phyloP scores from a whole-genome alignment of 2,113 vertebrate genomes.

The Salvator merianae region DNA sequence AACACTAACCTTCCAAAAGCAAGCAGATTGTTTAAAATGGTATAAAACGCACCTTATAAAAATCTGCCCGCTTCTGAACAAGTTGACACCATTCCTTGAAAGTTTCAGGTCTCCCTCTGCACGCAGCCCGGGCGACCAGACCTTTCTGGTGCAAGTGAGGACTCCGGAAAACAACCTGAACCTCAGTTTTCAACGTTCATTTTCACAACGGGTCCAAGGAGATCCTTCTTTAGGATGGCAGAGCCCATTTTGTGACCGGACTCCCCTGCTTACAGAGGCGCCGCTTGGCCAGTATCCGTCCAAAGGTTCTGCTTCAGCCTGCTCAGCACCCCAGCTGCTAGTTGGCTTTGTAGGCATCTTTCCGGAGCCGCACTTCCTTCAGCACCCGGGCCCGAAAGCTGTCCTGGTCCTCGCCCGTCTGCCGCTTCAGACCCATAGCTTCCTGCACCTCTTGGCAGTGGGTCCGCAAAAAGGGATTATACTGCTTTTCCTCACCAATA shows the following conservation, averaged over 20 bases:
- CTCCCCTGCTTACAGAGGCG: background rate
- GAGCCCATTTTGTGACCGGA: background rate
- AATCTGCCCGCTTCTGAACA: background rate
- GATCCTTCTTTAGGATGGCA: background rate
- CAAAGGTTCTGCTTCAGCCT: background rate
- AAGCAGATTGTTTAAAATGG: background rate
- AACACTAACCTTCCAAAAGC: background rate
- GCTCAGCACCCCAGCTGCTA: conserved; percentile 33
- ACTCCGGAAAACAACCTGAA: background rate
- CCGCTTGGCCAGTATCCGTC: too few species aligned
- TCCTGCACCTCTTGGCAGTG: conserved; percentile 84
- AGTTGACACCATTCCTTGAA: background rate
- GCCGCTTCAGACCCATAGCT: conserved; percentile 80
- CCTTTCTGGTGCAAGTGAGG: background rate
- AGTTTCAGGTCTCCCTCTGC: too few species aligned
- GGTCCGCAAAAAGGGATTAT: conserved; percentile 94
- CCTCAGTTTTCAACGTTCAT: background rate
- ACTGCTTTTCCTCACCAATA: conserved; percentile 88
- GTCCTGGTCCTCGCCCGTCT: conserved; percentile 74
- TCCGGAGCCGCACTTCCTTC: conserved; percentile 86
- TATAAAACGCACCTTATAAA: background rate
- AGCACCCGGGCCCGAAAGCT: conserved; percentile 87
- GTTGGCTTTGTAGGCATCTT: conserved; percentile 86
- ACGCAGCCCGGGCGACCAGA: background rate
- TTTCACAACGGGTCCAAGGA: background rate